Evolutionary conservation across 2,888 invertebrate genomes (phyloP).

Genomic region (Cloeon dipterum): DNA sequence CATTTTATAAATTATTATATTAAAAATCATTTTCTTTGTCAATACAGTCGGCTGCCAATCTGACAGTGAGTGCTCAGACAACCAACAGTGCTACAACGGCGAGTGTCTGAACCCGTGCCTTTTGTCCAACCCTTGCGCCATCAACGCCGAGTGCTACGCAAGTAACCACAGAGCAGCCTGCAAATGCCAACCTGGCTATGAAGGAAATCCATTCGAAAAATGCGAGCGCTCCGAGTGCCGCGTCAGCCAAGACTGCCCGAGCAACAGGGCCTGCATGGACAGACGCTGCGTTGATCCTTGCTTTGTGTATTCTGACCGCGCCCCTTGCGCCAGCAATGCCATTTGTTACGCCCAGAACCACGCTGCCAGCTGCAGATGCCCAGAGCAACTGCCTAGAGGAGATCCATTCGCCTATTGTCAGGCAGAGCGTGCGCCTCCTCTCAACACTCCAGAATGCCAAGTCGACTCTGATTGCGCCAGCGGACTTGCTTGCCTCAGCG

Average conservation of each 20-base stretch:
- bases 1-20: not conserved
- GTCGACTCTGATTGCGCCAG: constrained; percentile 61
- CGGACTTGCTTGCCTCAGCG: constrained; percentile 55
- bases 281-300: constrained; percentile 65
- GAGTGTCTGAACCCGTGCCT: constrained; percentile 65
- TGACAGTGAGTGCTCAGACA: constrained; percentile 57
- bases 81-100: constrained; percentile 59
- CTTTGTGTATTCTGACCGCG: constrained; percentile 27
- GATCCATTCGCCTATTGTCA: constrained; percentile 60
- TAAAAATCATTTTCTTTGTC: constrained; percentile 7
- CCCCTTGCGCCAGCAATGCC: constrained; percentile 65
- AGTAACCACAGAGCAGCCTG: constrained; percentile 52
- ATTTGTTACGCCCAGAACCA: constrained; percentile 61
- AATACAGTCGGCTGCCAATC: constrained; percentile 51
- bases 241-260: constrained; percentile 54
- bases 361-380: constrained; percentile 60
- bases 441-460: constrained; percentile 31
- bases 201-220: constrained; percentile 57
- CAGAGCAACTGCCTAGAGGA: constrained; percentile 50
- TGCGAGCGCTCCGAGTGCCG: constrained; percentile 61
- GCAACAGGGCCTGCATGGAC: constrained; percentile 43
- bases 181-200: constrained; percentile 48
- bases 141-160: constrained; percentile 55
- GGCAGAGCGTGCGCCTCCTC: constrained; percentile 19
- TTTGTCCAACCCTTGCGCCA: constrained; percentile 55